Percentiles rank a stretch among this genome's conserved stretches.
phyloP scores from a whole-genome alignment of 1,140 invertebrate species.

The Drosophila arawakana region DNA sequence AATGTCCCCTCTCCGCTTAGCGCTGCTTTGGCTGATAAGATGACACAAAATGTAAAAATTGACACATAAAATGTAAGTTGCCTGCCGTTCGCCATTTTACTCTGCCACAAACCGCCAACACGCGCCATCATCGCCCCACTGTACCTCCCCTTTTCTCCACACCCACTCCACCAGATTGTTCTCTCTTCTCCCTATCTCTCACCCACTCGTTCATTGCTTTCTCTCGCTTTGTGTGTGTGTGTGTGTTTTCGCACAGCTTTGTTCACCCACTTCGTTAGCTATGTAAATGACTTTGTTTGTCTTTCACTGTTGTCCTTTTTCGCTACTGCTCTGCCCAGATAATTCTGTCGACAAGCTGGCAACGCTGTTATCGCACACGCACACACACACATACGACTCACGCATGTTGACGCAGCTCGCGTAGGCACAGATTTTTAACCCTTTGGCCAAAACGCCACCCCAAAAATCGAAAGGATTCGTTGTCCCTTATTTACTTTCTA shows the following conservation, averaged over 20 bases:
- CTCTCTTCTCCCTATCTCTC: neutral
- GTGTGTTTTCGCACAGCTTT: conserved; percentile 32
- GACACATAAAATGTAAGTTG: conserved; percentile 65
- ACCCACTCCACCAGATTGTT: neutral
- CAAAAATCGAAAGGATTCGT: conserved; percentile 41
- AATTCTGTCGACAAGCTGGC: conserved; percentile 69
- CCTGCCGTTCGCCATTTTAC: conserved; percentile 63
- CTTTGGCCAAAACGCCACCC: conserved; percentile 57
- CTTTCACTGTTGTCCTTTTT: conserved; percentile 55
- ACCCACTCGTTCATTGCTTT: neutral
- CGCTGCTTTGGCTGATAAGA: conserved; percentile 39
- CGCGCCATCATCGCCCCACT: conserved; percentile 37
- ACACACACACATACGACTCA: conserved; percentile 39
- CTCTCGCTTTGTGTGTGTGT: neutral
- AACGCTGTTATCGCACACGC: conserved; percentile 57
- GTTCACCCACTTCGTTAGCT: conserved; percentile 78
- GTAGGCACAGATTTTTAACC: conserved; percentile 79
- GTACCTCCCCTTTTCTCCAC: conserved; percentile 12
- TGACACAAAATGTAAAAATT: conserved; percentile 59
- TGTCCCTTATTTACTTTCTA: conserved; percentile 44
- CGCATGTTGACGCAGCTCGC: conserved; percentile 62
- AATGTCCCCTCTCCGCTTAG: neutral
- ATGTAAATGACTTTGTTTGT: conserved; percentile 81
- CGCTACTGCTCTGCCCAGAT: conserved; percentile 45
- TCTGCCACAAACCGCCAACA: conserved; percentile 63